Evolutionary conservation across 2,797 vertebrate species (phyloP).

Genomic region (Manis pentadactyla): DNA sequence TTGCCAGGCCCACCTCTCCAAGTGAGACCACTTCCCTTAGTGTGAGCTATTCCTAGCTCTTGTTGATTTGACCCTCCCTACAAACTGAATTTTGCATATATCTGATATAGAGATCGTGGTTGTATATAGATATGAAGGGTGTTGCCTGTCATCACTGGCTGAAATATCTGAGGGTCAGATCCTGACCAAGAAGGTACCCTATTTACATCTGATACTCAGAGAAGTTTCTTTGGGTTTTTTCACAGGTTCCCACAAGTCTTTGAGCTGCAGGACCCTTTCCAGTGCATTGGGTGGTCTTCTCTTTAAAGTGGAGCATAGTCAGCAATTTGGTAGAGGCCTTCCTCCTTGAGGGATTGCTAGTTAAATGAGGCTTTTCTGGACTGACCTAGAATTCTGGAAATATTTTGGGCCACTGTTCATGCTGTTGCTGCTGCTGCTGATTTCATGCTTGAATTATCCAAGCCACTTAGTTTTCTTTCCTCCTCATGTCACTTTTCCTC

Average conservation of each 20-base stretch:
- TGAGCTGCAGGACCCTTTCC: neutral
- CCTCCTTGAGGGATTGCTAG: neutral
- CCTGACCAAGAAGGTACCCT: neutral
- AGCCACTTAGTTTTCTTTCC: neutral
- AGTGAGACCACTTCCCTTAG: neutral
- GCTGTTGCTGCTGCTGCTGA: neutral
- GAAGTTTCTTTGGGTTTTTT: neutral
- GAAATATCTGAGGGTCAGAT: neutral
- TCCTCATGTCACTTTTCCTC: neutral
- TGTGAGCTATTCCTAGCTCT: neutral
- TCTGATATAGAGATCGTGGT: neutral
- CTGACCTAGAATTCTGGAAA: neutral
- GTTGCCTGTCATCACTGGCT: accelerated
- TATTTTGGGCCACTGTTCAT: neutral
- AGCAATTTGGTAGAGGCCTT: neutral
- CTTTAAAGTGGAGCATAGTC: neutral
- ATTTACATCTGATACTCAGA: neutral
- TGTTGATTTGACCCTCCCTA: neutral
- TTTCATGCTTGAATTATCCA: neutral
- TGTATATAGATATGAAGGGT: neutral
- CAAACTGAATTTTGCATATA: neutral
- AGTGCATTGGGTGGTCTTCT: neutral
- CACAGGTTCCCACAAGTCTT: neutral
- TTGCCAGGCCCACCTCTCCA: neutral
- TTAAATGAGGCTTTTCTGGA: neutral